Percentiles rank a stretch among this genome's conserved stretches.
These are phyloP conservation scores for Montipora cactus DNA, from an alignment of 64 coral and sea anemone species.

Conservation along the genomic window DNA sequence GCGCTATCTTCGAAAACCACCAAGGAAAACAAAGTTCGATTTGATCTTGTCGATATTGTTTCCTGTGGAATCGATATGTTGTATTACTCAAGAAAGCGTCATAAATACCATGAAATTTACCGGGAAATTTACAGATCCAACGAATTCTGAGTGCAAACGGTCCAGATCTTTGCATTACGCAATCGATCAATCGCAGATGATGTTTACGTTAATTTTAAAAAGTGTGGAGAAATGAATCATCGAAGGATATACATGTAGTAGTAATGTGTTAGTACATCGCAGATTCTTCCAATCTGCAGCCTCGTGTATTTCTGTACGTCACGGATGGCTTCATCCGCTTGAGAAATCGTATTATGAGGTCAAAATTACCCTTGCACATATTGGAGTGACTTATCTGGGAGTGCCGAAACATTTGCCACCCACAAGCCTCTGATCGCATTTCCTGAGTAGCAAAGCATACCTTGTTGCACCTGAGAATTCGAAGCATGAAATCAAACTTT, in stretches of 20 bases:
- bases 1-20: not conserved
- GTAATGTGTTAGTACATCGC: not conserved
- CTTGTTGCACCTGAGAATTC: constrained; percentile 10
- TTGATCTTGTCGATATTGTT: not conserved
- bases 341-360: not conserved
- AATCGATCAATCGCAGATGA: not conserved
- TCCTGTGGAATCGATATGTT: not conserved
- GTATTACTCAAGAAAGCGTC: not conserved
- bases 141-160: not conserved
- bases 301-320: not conserved
- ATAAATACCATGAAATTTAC: not conserved
- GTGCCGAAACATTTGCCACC: not conserved
- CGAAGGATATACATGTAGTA: not conserved
- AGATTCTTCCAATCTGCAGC: not conserved
- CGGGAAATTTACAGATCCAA: not conserved
- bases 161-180: not conserved
- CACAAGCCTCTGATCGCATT: not conserved
- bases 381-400: not conserved
- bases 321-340: not conserved
- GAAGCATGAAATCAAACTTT: constrained; percentile 13
- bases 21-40: constrained; percentile 1
- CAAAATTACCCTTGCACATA: not conserved
- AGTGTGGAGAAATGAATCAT: no score
- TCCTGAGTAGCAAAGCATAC: not conserved
- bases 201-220: no score